Evolutionary conservation across 2,113 vertebrate genomes (phyloP), one percentile per base, ranked within the genome.

Genomic region (Dryoscopus gambensis): DNA sequence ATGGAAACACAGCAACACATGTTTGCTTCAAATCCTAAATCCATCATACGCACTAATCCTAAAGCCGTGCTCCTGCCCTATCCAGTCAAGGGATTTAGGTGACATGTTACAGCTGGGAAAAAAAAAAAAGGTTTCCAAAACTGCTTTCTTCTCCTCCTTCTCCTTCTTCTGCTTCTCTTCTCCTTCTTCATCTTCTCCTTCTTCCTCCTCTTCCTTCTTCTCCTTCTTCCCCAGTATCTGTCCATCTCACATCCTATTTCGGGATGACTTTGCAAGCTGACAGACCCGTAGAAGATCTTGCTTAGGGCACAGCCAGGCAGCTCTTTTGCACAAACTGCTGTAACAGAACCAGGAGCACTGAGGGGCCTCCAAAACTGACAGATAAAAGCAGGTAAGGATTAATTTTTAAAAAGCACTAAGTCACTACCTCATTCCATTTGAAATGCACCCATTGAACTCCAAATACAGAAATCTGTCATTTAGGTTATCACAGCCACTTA

Each of bases 31-130:
- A 98, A 98, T 97, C 97, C 97, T 98, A 98, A 99, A 98, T 98
- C 99, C 98, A 96, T 95, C 81, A 85, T 76, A 93, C 82, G 96
- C 68, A 37, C 93, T 99, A 99, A 99, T 99, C 99, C 98, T 65
- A 91, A 94, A 97, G 97, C 96, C 4, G 47, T 37, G 49, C 95
- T 81, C 87, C 93, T 89, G 96, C 93, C 97, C 97, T 97, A 98
- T 97, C 97, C 96, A 82, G 90, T 87, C 92, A 89, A 89, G 93
- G 98, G 99, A 99, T 99, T 99, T 98, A 96, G 68, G 94, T 88
- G 91, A 90, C 89, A 92, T 0, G 4, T 24, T 91, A 49, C 50
- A 60, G 90, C 83, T 50, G 28, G 2, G 49, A 30, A 30, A 27
- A 49, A 79, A 47, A 68, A 37, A 78, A 64, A 92, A 9, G 27